Conservation (phyloP, 2,113 vertebrate species). For the Hypocryptadius cinnamomeus region DNA sequence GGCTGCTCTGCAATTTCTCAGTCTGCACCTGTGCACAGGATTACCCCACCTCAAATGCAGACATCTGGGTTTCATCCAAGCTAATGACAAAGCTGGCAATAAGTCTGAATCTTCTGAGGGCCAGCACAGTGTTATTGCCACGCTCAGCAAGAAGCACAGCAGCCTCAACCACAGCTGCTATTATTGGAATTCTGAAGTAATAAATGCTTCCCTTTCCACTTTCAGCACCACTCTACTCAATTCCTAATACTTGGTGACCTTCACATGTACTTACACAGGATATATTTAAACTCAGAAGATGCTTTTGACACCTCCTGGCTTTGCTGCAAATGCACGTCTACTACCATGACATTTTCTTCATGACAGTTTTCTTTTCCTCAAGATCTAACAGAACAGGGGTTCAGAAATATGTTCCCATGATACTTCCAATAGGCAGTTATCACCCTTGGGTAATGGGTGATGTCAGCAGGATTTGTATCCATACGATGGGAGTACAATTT, state of each 20-base stretch:
- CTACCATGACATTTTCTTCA: not conserved
- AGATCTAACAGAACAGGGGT: not conserved
- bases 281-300: not conserved
- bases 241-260: not conserved
- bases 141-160: not conserved
- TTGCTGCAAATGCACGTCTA: not conserved
- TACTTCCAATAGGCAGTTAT: not conserved
- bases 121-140: not conserved
- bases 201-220: not conserved
- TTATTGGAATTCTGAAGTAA: not conserved
- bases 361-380: not conserved
- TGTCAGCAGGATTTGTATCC: not conserved
- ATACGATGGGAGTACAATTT: not conserved
- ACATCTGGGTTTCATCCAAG: not conserved
- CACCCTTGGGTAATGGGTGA: not conserved
- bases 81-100: slow-evolving; percentile 5
- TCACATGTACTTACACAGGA: not conserved
- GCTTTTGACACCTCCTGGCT: not conserved
- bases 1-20: not conserved
- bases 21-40: not conserved
- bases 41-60: not conserved
- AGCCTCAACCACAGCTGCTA: not conserved
- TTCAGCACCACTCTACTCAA: not conserved
- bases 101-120: not conserved
- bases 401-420: not conserved